A percentile compares a stretch with the other conserved stretches of the same genome.
Evolutionary conservation across 1,140 invertebrate genomes (phyloP).

Genomic region (Hesperophylax magnus): DNA sequence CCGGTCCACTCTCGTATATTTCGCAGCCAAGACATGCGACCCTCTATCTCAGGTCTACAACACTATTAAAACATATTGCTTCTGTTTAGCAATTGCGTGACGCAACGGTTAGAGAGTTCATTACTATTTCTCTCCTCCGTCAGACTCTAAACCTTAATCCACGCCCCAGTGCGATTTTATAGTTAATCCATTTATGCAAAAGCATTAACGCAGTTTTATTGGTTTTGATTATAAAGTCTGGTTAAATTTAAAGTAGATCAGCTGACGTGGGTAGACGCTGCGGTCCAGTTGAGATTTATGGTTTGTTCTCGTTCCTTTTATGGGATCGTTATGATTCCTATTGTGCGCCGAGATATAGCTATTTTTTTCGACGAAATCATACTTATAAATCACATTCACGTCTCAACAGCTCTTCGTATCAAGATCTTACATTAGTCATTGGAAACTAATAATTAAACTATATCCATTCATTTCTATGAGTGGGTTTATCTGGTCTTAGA

Average conservation of each 20-base stretch:
- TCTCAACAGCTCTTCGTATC: slow-evolving; percentile 48
- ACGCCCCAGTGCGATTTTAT: background rate
- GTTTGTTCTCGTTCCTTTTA: slow-evolving; percentile 35
- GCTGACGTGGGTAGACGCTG: slow-evolving; percentile 28
- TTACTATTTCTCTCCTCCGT: too few species aligned
- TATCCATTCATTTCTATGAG: slow-evolving; percentile 48
- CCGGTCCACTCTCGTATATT: too few species aligned
- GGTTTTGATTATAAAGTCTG: slow-evolving; percentile 23
- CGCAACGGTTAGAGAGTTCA: too few species aligned
- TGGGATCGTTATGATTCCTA: slow-evolving; percentile 44
- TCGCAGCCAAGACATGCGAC: too few species aligned
- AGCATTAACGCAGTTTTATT: background rate
- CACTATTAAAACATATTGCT: too few species aligned
- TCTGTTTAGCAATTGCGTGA: too few species aligned
- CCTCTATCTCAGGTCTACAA: too few species aligned
- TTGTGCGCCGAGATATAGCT: slow-evolving; percentile 20
- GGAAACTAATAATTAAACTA: slow-evolving; percentile 55
- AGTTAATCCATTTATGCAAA: too few species aligned
- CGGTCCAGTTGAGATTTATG: slow-evolving; percentile 44
- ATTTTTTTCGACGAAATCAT: slow-evolving; percentile 27
- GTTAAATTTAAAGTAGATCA: slow-evolving; percentile 41
- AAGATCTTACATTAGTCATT: slow-evolving; percentile 55
- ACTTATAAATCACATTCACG: slow-evolving; percentile 54
- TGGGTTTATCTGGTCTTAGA: slow-evolving; percentile 42
- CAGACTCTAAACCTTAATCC: background rate